A percentile compares a stretch with the other conserved stretches of the same genome.
Evolutionary conservation across 2,113 vertebrate species (phyloP).

Genomic region (Pseudopipra pipra): DNA sequence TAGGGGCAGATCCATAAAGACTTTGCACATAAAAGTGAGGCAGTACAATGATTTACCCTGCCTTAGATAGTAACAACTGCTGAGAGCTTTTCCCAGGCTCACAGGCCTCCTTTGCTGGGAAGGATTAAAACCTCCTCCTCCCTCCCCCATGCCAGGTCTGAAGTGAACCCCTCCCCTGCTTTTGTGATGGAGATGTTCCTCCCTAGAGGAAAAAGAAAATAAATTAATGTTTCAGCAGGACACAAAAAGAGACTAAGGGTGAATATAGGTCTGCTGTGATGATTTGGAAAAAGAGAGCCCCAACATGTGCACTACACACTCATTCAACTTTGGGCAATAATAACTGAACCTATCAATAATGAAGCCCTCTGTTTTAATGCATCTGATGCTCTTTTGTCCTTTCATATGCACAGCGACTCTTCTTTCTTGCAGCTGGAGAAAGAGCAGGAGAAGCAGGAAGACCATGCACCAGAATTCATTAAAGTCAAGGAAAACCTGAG

Average conservation of each 20-base stretch:
- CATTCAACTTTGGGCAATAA: not conserved
- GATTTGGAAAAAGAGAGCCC: not conserved
- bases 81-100: not conserved
- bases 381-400: not conserved
- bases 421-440: slow-evolving; percentile 82
- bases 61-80: not conserved
- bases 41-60: not conserved
- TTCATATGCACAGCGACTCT: not conserved
- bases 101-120: not conserved
- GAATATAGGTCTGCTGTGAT: not conserved
- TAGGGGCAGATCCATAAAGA: not conserved
- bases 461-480: slow-evolving; percentile 89
- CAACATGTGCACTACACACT: not conserved
- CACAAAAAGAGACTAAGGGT: not conserved
- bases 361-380: not conserved
- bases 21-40: not conserved
- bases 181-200: not conserved
- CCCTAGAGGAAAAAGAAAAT: not conserved
- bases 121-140: not conserved
- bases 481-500: slow-evolving; percentile 94
- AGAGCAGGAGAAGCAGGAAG: slow-evolving; percentile 79
- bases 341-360: not conserved
- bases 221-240: not conserved
- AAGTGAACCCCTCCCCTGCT: not conserved
- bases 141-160: not conserved